Evolutionary conservation across 1,140 invertebrate genomes (phyloP).

Genomic region (Aphelinus certus): DNA sequence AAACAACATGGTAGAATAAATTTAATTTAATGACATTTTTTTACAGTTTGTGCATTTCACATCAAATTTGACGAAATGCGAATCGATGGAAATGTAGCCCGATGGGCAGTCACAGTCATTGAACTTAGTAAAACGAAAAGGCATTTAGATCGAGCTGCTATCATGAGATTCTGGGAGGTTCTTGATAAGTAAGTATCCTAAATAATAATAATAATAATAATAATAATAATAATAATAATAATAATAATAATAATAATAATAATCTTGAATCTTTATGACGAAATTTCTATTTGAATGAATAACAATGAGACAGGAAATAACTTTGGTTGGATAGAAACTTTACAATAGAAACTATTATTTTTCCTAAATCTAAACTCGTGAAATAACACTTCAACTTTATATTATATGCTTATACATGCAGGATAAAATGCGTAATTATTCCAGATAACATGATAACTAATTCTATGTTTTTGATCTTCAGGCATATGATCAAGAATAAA

Average conservation of each 20-base stretch:
- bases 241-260: neutral
- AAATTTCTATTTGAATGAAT: too few species aligned
- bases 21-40: conserved; percentile 37
- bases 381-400: conserved; percentile 16
- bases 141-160: conserved; percentile 94
- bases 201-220: neutral
- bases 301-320: too few species aligned
- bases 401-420: too few species aligned
- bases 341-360: too few species aligned
- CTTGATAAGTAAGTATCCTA: conserved; percentile 84
- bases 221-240: neutral
- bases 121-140: conserved; percentile 91
- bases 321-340: too few species aligned
- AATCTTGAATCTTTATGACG: too few species aligned
- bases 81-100: conserved; percentile 91
- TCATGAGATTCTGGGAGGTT: conserved; percentile 97
- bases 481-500: conserved; percentile 92
- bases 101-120: conserved; percentile 95
- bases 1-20: neutral
- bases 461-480: conserved; percentile 68
- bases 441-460: neutral
- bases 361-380: neutral
- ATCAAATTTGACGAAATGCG: conserved; percentile 97
- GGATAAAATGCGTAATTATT: too few species aligned
- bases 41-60: conserved; percentile 95